Evolutionary conservation across 2,113 vertebrate genomes (phyloP).

Genomic region (Calonectris borealis): DNA sequence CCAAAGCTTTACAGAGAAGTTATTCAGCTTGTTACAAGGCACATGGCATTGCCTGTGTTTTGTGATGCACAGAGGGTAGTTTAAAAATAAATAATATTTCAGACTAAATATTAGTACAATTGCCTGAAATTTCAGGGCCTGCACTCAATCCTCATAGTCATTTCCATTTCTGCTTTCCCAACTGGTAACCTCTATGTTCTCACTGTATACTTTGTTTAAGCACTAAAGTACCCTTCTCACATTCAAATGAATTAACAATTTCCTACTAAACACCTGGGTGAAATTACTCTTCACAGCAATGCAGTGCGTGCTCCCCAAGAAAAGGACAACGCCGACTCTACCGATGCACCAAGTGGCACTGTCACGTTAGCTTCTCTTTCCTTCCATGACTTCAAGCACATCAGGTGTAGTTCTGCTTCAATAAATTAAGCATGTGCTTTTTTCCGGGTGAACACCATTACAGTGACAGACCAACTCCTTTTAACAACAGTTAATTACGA

Average conservation of each 20-base stretch:
- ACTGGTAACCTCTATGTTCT: background rate
- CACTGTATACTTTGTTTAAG: background rate
- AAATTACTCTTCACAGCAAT: background rate
- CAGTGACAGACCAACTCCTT: background rate
- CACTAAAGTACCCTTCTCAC: background rate
- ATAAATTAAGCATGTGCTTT: background rate
- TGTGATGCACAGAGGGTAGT: background rate
- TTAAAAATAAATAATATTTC: background rate
- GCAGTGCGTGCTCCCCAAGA: background rate
- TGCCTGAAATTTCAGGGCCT: background rate
- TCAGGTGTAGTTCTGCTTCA: background rate
- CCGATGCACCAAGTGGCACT: fast-evolving
- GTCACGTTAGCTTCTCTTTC: background rate
- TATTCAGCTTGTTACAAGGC: background rate
- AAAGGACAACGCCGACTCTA: background rate
- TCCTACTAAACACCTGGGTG: background rate
- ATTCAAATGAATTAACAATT: background rate
- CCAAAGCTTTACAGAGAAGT: background rate
- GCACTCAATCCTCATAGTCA: background rate
- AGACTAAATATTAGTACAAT: background rate
- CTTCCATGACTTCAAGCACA: background rate
- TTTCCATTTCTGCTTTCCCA: background rate
- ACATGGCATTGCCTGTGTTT: background rate
- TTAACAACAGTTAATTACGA: background rate
- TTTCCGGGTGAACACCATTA: background rate